Base-by-base conservation (phyloP, 2,797 vertebrate species). In the Bovichtus variegatus region DNA sequence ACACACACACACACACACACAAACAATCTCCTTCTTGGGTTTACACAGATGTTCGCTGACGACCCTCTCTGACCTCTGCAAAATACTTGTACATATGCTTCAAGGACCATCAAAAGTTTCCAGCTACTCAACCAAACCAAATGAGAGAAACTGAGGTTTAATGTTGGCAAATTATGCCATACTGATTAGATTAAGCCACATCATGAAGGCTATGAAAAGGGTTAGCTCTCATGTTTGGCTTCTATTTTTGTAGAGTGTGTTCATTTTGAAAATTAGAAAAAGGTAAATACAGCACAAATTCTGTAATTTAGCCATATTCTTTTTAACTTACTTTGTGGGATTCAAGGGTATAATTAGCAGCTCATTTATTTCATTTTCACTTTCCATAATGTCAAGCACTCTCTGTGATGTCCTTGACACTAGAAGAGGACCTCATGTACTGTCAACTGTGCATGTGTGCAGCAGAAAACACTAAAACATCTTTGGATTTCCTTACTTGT, bases 41-140 rank as follows among this genome's bases (percentile, higher is more conserved):
- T 87, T 86, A 87, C 79, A 89, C 87, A 91, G 90, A 93, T 93
- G 92, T 89, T 88, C 40, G 6, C 78, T 25, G 72, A 70, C 23
- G 74, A 84, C 82, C 82, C 57, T 47, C 46, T 41, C 9, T 9
- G 65, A 86, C 82, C 78, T 71, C 78, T 61, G 50, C 47, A 76
- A 76, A 81, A 85, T 40, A 66, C 57, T 82, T 77, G 46, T 67
- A 40, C 27, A 23, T 31, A 27, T 18, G 40, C 81, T 80, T 82
- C 58, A 53, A 74, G 61, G 78, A 41, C 65, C 70, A 73, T 76
- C 57, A 76, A 43, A 83, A 51, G 62, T 76, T 71, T 83, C 44
- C 72, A 72, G 76, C 58, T 57, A 57, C 76, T 50, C 59, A 87
- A 85, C 51, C 54, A 41, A 85, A 75, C 51, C 47, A 70, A 86